A percentile compares a stretch with the other conserved stretches of the same genome.
These are phyloP conservation scores for Crocuta crocuta DNA, from an alignment of 2,113 vertebrate species.

Conservation along the genomic window DNA sequence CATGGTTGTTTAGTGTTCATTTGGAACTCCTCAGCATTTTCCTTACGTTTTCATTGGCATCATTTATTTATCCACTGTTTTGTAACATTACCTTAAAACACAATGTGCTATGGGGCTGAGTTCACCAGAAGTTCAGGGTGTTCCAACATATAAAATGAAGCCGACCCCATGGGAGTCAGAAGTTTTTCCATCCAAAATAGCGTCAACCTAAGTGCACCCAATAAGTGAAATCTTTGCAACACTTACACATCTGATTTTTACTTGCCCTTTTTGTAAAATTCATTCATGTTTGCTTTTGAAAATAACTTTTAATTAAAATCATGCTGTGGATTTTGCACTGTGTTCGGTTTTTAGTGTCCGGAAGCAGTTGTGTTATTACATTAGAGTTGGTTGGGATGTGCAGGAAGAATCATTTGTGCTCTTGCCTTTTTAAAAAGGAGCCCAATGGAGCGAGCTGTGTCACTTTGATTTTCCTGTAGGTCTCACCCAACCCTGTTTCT, in stretches of 20 bases:
- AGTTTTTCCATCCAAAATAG: slow-evolving; percentile 26
- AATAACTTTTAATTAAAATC: slow-evolving; percentile 77
- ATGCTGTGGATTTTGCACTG: slow-evolving; percentile 48
- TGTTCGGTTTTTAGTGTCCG: slow-evolving; percentile 57
- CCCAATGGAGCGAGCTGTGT: background rate
- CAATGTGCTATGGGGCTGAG: background rate
- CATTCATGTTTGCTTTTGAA: slow-evolving; percentile 74
- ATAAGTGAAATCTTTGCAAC: background rate
- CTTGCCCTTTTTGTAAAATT: slow-evolving; percentile 76
- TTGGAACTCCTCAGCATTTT: background rate
- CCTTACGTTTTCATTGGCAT: background rate
- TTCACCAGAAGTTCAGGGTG: slow-evolving; percentile 57
- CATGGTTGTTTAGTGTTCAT: background rate
- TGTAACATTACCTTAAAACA: background rate
- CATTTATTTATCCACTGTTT: background rate
- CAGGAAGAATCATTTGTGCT: background rate
- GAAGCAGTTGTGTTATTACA: slow-evolving; percentile 40
- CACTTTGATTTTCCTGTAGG: slow-evolving; percentile 51
- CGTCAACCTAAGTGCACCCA: background rate
- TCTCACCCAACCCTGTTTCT: background rate
- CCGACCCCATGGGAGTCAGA: background rate
- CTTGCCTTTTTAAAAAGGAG: slow-evolving; percentile 52
- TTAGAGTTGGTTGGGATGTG: background rate
- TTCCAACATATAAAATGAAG: background rate
- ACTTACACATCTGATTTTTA: slow-evolving; percentile 50